Percentiles rank a stretch among this genome's conserved stretches.
These are phyloP conservation scores for Muscicapa comitata DNA, from an alignment of 2,797 vertebrate genomes.

Conservation along the genomic window DNA sequence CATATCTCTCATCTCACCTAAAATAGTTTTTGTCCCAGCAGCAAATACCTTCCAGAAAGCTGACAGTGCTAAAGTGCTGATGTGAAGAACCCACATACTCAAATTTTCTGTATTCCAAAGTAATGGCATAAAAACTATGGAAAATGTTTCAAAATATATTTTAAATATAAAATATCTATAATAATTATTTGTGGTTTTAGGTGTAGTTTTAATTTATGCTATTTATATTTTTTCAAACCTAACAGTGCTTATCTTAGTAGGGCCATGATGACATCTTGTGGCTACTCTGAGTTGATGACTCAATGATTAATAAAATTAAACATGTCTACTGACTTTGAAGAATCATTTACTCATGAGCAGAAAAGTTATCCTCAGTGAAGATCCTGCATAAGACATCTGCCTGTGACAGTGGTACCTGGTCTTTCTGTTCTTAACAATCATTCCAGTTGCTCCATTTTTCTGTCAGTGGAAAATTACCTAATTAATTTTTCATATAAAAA, in stretches of 20 bases:
- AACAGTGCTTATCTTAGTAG: not conserved
- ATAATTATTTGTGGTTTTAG: not conserved
- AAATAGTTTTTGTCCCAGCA: not conserved
- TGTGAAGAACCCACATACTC: not conserved
- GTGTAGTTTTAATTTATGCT: not conserved
- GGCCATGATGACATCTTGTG: conserved; percentile 52
- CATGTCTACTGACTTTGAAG: not conserved
- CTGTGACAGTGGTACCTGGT: fast-evolving
- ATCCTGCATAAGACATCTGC: not conserved
- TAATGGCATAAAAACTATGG: not conserved
- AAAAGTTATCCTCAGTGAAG: not conserved
- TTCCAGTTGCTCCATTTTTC: not conserved
- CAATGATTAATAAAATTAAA: not conserved
- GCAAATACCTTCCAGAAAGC: fast-evolving
- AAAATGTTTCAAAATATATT: not conserved
- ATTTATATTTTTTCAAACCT: not conserved
- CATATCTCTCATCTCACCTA: not conserved
- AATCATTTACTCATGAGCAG: not conserved
- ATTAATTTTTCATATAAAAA: not conserved
- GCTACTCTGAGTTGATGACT: not conserved
- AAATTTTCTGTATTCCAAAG: not conserved
- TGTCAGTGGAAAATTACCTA: not conserved
- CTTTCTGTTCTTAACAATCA: not conserved
- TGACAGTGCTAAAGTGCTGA: not conserved
- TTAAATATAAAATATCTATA: not conserved